phyloP scores from a whole-genome alignment of 64 coral and sea anemone genomes.

The Acropora tenuis region DNA sequence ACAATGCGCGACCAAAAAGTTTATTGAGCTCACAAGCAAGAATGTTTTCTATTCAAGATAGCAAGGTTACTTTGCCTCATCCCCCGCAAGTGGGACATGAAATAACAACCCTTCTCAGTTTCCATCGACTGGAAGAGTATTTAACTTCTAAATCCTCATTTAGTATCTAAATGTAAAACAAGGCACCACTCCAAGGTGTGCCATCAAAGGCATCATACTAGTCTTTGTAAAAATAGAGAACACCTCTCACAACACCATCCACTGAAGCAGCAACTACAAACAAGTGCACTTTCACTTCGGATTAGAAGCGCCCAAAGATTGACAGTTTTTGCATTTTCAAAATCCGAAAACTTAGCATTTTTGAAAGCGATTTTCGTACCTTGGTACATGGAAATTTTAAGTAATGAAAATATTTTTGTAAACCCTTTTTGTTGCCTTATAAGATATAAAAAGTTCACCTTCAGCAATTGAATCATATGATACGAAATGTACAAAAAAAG shows the following conservation, averaged over 20 bases:
- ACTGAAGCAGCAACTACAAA: not conserved
- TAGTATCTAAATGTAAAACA: too few relatives aligned
- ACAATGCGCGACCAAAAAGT: too few relatives aligned
- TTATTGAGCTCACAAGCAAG: too few relatives aligned
- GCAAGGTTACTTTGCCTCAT: too few relatives aligned
- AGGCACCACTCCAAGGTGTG: too few relatives aligned
- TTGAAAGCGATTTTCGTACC: not conserved
- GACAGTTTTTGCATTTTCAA: not conserved
- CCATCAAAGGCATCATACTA: too few relatives aligned
- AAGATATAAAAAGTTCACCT: not conserved
- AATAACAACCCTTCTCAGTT: too few relatives aligned
- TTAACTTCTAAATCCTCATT: too few relatives aligned
- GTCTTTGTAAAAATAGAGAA: too few relatives aligned
- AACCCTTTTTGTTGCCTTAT: not conserved
- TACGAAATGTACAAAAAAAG: not conserved
- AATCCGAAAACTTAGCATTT: not conserved
- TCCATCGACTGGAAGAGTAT: not conserved
- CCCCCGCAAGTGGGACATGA: too few relatives aligned
- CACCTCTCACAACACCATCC: not conserved
- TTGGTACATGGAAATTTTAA: conserved; percentile 15
- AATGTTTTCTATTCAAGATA: too few relatives aligned
- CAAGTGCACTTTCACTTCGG: conserved; percentile 17
- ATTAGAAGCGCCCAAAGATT: not conserved
- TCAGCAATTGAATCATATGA: not conserved
- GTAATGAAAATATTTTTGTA: conserved; percentile 1